A percentile compares a stretch with the other conserved stretches of the same genome.
Evolutionary conservation across 2,113 vertebrate species (phyloP).

Genomic region (Lampris megalopsis): DNA sequence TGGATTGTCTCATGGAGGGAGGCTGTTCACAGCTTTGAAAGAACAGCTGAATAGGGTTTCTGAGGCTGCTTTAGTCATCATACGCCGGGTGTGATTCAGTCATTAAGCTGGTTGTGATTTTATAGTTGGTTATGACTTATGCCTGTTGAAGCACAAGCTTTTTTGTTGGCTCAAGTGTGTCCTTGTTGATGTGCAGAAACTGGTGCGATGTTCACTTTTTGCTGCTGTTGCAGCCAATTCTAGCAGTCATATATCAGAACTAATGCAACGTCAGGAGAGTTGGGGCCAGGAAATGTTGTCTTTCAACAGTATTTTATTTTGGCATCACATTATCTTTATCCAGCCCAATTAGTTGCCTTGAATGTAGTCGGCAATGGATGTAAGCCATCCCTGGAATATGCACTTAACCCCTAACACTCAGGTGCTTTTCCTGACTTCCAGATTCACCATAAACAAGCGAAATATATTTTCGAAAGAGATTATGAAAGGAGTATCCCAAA

Average conservation of each 20-base stretch:
- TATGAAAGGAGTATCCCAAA: too few species aligned
- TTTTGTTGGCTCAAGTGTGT: slow-evolving; percentile 17
- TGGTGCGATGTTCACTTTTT: slow-evolving; percentile 2
- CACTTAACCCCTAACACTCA: not conserved
- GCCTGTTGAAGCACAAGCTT: slow-evolving; percentile 26
- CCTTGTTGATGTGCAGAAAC: slow-evolving; percentile 13
- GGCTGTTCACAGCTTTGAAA: slow-evolving; percentile 31
- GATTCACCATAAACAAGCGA: too few species aligned
- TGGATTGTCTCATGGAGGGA: slow-evolving; percentile 1
- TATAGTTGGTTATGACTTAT: slow-evolving; percentile 39
- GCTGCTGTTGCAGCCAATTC: slow-evolving; percentile 19
- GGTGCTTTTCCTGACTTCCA: not conserved
- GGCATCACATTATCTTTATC: too few species aligned
- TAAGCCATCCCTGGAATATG: too few species aligned
- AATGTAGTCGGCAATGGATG: too few species aligned
- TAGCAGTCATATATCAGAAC: slow-evolving; percentile 1
- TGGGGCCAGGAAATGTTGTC: too few species aligned
- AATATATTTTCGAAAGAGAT: too few species aligned
- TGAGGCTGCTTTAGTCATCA: slow-evolving; percentile 35
- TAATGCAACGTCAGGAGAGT: too few species aligned
- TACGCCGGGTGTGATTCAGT: slow-evolving; percentile 50
- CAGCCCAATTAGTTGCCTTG: too few species aligned
- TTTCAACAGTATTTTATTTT: too few species aligned
- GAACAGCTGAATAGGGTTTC: slow-evolving; percentile 8
- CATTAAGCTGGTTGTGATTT: slow-evolving; percentile 21